Conservation (phyloP, 2,797 vertebrate species). For the Ataeniobius toweri region DNA sequence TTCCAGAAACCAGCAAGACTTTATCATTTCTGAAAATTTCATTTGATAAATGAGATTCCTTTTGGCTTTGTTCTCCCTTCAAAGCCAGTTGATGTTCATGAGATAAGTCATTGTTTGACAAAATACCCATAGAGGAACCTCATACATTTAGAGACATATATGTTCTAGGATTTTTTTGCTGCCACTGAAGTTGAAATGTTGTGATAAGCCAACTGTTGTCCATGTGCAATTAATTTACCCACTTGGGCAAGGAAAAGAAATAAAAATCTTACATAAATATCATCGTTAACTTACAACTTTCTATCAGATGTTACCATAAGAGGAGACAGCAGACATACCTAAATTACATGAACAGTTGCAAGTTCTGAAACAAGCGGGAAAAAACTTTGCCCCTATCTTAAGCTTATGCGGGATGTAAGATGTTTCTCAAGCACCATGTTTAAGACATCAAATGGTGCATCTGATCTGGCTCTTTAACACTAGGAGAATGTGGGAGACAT, state of each 20-base stretch:
- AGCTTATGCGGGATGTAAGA: slow-evolving; percentile 61
- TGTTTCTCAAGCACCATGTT: slow-evolving; percentile 66
- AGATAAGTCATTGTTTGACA: not conserved
- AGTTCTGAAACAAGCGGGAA: slow-evolving; percentile 37
- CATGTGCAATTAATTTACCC: not conserved
- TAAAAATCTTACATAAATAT: slow-evolving; percentile 3
- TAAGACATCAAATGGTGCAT: slow-evolving; percentile 69
- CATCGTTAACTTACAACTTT: slow-evolving; percentile 7
- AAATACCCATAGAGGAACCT: not conserved
- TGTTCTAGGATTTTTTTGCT: not conserved
- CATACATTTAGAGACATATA: not conserved
- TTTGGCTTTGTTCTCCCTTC: not conserved
- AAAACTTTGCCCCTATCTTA: slow-evolving; percentile 50
- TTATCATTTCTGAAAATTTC: not conserved
- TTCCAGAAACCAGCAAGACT: not conserved
- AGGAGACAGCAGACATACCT: slow-evolving; percentile 9
- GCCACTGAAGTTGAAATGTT: not conserved
- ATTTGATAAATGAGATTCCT: not conserved
- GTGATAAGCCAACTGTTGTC: not conserved
- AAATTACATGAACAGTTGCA: slow-evolving; percentile 35
- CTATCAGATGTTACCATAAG: slow-evolving; percentile 11
- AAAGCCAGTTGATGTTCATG: not conserved
- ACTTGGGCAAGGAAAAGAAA: not conserved
- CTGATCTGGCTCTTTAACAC: slow-evolving; percentile 72
- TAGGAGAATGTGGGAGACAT: slow-evolving; percentile 60